Base-by-base conservation (phyloP, 2,797 vertebrate species). In the Hydrolagus colliei region DNA sequence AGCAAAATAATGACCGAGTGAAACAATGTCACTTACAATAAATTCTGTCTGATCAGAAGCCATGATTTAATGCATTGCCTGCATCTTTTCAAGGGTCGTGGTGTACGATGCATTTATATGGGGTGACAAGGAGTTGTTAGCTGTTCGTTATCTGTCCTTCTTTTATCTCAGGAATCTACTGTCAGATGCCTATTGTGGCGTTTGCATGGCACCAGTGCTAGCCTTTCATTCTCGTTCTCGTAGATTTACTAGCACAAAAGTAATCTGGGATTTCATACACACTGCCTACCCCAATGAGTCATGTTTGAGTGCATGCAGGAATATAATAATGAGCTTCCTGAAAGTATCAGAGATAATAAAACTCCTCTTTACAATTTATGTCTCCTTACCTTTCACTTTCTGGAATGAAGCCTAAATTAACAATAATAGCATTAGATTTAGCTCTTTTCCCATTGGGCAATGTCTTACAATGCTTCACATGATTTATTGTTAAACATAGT, bases 1-100 rank as follows among this genome's bases (percentile, higher is more conserved):
- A 68, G 32, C 18, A 84, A 84, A 9, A 84, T 71, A 84, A 84
- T 84, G 65, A 71, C 20, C 41, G 65, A 20, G 27, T 84, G 79
- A 35, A 84, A 16, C 16, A 84, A 20, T 71, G 65, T 71, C 32
- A 52, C 32, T 84, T 84, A 35, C 12, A 84, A 82, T 68, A 18
- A 82, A 82, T 68, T 22, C 20, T 8, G 32, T 32, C 4, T 35
- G 35, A 71, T 84, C 65, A 84, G 52, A 80, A 71, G 20, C 65
- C 32, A 41, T 20, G 9, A 80, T 41, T 84, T 71, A 71, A 84
- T 71, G 62, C 9, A 68, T 20, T 20, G 18, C 1, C 65, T 9
- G 12, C 14, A 4, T 16, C 16, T 9, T 80, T 80, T 68, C 79
- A 41, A 52, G 32, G 65, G 16, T 52, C 79, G 12, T 16, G 67